Evolutionary conservation across 2,113 vertebrate species (phyloP).

Genomic region (Thryonomys swinderianus): DNA sequence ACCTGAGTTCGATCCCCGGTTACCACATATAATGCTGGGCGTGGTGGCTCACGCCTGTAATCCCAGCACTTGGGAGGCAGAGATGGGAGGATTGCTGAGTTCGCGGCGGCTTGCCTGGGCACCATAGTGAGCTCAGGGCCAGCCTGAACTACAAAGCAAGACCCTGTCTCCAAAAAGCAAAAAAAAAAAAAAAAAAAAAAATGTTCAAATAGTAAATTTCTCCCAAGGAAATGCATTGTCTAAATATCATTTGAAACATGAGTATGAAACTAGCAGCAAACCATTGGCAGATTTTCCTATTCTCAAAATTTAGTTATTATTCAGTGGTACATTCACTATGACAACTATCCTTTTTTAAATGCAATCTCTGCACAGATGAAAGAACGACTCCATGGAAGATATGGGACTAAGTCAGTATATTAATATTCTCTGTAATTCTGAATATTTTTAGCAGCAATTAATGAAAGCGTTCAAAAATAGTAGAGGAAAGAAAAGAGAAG

Average conservation of each 20-base stretch:
- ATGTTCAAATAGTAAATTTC: slow-evolving; percentile 22
- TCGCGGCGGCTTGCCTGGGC: too few relatives aligned
- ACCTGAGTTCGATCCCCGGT: too few relatives aligned
- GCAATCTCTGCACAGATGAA: not conserved
- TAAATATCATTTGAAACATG: not conserved
- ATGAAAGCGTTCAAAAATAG: not conserved
- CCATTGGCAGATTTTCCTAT: not conserved
- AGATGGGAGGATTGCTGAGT: too few relatives aligned
- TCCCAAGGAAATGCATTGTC: not conserved
- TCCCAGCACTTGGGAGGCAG: too few relatives aligned
- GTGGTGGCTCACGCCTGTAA: too few relatives aligned
- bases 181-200: too few relatives aligned
- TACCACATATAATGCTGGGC: too few relatives aligned
- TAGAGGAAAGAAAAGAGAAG: not conserved
- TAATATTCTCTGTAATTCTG: not conserved
- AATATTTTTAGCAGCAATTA: not conserved
- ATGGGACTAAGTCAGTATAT: not conserved
- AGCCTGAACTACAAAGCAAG: too few relatives aligned
- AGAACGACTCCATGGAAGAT: not conserved
- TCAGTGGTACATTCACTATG: not conserved
- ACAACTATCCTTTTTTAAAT: not conserved
- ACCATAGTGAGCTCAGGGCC: too few relatives aligned
- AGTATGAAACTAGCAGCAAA: not conserved
- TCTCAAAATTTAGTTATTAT: not conserved
- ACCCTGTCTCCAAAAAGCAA: too few relatives aligned